Evolutionary conservation across 2,888 invertebrate species (phyloP), one percentile per base, ranked within the genome.

Genomic region (Disparrhopalites patrizii): DNA sequence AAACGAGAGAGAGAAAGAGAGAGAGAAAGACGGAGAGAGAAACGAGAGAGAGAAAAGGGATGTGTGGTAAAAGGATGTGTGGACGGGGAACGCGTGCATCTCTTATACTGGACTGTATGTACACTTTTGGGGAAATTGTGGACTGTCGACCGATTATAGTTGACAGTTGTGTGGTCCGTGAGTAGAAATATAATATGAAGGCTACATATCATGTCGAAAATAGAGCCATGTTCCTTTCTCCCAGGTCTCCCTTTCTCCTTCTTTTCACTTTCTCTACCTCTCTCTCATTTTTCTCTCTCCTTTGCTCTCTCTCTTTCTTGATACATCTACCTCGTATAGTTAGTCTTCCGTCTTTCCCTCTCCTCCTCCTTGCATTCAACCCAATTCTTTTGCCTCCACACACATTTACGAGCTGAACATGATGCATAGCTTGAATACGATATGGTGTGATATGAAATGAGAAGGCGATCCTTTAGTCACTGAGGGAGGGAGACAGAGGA

Each of bases 141-240:
- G n/a, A n/a, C n/a, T n/a, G n/a, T n/a, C n/a, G n/a, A n/a, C n/a
- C n/a, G n/a, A n/a, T 43, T 43, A 43, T 43, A 43, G 43, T 43
- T 43, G 43, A 43, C 43, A 43, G 43, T n/a, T n/a, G n/a, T n/a
- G n/a, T n/a, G n/a, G n/a, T n/a, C n/a, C n/a, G n/a, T n/a, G n/a
- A n/a, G n/a, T n/a, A 4, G 43, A 43, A 43, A 43, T 43, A 43
- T 43, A 43, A 43, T 43, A 43, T 10, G 43, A 5, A 20, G 20
- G 43, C 43, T 43, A 43, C 43, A 43, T 43, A 43, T 43, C 43
- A 43, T 43, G 43, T 43, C 43, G n/a, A 43, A 43, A 43, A 43
- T 43, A 43, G n/a, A 10, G 15, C 5, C 43, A 5, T 15, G n/a
- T 15, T 15, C 15, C 15, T 36, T 36, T 10, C 15, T 10, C 15